Conservation (phyloP, 2,113 vertebrate genomes). For the Chaetorhynchus papuensis region DNA sequence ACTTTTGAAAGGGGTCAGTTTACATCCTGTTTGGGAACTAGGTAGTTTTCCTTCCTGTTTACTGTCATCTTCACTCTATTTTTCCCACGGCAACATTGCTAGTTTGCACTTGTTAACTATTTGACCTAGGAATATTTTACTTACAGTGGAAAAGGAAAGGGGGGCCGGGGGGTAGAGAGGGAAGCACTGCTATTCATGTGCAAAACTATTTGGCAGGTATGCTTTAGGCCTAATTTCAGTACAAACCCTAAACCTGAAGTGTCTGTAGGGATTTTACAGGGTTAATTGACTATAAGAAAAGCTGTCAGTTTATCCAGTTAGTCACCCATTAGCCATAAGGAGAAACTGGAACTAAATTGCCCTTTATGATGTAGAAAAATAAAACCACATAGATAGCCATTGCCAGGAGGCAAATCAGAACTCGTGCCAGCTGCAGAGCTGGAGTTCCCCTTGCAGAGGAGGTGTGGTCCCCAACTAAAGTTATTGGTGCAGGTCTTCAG, state of each 20-base stretch:
- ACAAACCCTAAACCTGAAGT: background rate
- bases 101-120: background rate
- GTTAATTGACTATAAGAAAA: background rate
- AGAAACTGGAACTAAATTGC: background rate
- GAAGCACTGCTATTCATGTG: background rate
- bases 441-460: background rate
- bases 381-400: background rate
- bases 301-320: background rate
- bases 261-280: background rate
- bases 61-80: background rate
- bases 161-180: fast-evolving
- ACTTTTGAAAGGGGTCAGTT: background rate
- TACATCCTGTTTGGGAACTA: background rate
- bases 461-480: background rate
- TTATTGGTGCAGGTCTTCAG: background rate
- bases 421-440: background rate
- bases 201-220: background rate
- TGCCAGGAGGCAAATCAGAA: background rate
- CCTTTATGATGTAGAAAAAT: background rate
- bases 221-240: background rate
- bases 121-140: background rate
- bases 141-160: background rate
- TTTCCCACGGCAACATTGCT: background rate
- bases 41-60: background rate
- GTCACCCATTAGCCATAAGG: background rate